These are phyloP conservation scores for Alectura lathami DNA, from an alignment of 2,113 vertebrate genomes.

Conservation along the genomic window DNA sequence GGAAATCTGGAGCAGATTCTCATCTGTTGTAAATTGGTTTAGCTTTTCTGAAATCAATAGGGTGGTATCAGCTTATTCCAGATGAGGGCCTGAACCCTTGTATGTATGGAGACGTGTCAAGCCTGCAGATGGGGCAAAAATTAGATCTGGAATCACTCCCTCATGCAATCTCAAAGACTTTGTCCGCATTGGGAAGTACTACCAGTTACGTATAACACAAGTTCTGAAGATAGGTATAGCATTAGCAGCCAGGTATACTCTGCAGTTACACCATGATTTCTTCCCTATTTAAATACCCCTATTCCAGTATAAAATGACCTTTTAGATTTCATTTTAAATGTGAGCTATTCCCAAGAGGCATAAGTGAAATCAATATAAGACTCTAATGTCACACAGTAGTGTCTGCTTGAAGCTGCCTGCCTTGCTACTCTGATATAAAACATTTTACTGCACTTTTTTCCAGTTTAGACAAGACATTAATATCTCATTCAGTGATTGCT, in stretches of 20 bases:
- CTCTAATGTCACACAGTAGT: background rate
- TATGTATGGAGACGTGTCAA: background rate
- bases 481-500: background rate
- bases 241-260: background rate
- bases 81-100: background rate
- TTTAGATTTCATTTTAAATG: slow-evolving; percentile 13
- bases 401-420: background rate
- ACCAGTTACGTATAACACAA: background rate
- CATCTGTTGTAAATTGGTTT: slow-evolving; percentile 42
- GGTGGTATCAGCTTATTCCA: background rate
- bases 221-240: background rate
- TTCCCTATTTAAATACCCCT: background rate
- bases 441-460: background rate
- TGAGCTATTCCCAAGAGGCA: background rate
- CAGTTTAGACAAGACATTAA: background rate
- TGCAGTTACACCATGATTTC: background rate
- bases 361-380: background rate
- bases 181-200: background rate
- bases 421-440: background rate
- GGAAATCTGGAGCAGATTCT: slow-evolving; percentile 51
- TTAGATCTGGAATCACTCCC: background rate
- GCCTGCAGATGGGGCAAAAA: background rate
- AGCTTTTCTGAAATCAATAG: slow-evolving; percentile 43
- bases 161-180: background rate
- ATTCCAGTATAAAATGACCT: background rate